phyloP scores from a whole-genome alignment of 30 jellyfish, hydroid and myxozoan species.

The Aurelia sp. region DNA sequence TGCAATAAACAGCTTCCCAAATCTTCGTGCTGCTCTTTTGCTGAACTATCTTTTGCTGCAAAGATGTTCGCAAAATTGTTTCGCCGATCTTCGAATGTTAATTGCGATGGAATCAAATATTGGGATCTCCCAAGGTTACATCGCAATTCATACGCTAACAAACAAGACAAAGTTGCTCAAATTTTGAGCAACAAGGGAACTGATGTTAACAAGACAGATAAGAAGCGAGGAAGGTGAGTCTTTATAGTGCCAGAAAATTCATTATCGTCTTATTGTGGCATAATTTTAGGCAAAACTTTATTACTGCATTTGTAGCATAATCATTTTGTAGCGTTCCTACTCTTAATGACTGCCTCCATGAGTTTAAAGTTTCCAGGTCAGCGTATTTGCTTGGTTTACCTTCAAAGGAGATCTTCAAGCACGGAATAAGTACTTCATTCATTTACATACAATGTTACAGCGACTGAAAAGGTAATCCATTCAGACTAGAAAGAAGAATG shows the following conservation, averaged over 20 bases:
- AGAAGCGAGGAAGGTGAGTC: constrained; percentile 21
- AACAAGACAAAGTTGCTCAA: background rate
- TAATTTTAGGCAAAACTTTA: background rate
- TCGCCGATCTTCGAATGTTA: constrained; percentile 17
- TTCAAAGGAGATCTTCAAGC: too few relatives aligned
- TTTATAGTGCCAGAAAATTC: background rate
- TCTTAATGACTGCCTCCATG: too few relatives aligned
- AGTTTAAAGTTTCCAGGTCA: too few relatives aligned
- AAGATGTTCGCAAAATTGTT: constrained; percentile 9
- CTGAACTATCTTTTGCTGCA: too few relatives aligned
- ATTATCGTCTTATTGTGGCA: background rate
- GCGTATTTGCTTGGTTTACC: too few relatives aligned
- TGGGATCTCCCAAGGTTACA: constrained; percentile 22
- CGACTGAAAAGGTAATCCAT: too few relatives aligned
- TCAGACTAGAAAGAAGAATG: too few relatives aligned
- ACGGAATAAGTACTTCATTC: too few relatives aligned
- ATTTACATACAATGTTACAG: too few relatives aligned
- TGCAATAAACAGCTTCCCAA: too few relatives aligned
- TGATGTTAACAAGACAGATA: constrained; percentile 15
- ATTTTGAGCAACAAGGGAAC: constrained; percentile 5
- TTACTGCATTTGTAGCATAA: background rate
- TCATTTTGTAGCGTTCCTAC: too few relatives aligned
- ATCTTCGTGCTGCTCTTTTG: too few relatives aligned
- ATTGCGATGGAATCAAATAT: background rate
- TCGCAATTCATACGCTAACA: constrained; percentile 8